phyloP scores from a whole-genome alignment of 2,113 vertebrate species.

The Chaenocephalus aceratus region DNA sequence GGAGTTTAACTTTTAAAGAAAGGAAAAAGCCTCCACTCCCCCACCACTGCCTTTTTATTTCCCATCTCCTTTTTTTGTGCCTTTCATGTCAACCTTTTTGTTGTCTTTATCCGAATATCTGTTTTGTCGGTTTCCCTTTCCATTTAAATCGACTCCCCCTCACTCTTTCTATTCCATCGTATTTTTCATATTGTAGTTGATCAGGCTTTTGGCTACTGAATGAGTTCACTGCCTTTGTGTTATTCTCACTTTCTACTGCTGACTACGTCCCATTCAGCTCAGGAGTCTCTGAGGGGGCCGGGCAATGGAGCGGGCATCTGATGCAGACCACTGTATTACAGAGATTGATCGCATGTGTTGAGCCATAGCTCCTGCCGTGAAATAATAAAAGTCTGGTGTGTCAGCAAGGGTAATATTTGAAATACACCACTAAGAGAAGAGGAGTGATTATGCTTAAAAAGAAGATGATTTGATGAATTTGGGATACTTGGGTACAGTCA shows the following conservation, averaged over 20 bases:
- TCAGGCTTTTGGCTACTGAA: slow-evolving; percentile 35
- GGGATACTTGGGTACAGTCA: slow-evolving; percentile 29
- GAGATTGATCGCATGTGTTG: slow-evolving; percentile 60
- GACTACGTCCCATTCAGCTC: slow-evolving; percentile 53
- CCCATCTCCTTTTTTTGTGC: neutral
- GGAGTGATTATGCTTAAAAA: slow-evolving; percentile 23
- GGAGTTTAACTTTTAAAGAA: slow-evolving; percentile 37
- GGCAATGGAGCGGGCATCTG: slow-evolving; percentile 28
- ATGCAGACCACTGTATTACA: slow-evolving; percentile 44
- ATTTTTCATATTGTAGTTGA: slow-evolving; percentile 46
- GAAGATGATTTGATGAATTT: slow-evolving; percentile 35
- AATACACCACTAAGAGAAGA: slow-evolving; percentile 32
- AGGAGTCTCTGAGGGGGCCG: slow-evolving; percentile 41
- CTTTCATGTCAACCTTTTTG: slow-evolving; percentile 7
- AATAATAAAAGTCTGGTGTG: slow-evolving; percentile 57
- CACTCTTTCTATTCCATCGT: slow-evolving; percentile 19
- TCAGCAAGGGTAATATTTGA: slow-evolving; percentile 35
- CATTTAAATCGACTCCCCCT: slow-evolving; percentile 13
- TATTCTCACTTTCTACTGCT: slow-evolving; percentile 53
- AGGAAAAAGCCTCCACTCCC: slow-evolving; percentile 30
- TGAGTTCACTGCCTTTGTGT: slow-evolving; percentile 47
- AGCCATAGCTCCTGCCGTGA: slow-evolving; percentile 57
- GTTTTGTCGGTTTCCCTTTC: slow-evolving; percentile 45
- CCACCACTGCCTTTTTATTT: slow-evolving; percentile 16
- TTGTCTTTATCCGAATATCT: slow-evolving; percentile 42